Evolutionary conservation across 2,888 invertebrate genomes (phyloP), one percentile per base, ranked within the genome.

Genomic region (Oscheius sp.): DNA sequence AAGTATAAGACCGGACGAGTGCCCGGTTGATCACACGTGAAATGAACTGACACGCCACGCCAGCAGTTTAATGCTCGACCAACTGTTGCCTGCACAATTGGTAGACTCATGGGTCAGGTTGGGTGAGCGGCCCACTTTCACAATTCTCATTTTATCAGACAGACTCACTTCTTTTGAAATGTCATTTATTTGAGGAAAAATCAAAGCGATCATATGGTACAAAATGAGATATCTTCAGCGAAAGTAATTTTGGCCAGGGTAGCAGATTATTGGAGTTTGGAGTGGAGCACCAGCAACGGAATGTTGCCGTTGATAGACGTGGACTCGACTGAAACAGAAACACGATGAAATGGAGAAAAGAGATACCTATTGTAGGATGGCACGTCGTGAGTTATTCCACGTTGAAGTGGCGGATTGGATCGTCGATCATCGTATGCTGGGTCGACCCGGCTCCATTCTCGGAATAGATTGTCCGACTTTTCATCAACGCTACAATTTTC

Each of bases 391-490:
- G 71, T 71, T n/a, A 41, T 18, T 45, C 71, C 71, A 16, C 71
- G 59, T 52, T 63, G 71, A 1, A 71, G 59, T 0, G 52, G 16
- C 12, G 52, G 27, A 1, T 55, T 13, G 1, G 69, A 21, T 2
- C 56, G 21, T 6, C 25, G 72, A 23, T 43, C 52, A 5, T 64
- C 78, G 35, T 81, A 81, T 1, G 81, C 78, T 0, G 82, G 82
- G 68, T 82, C 82, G 23, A 82, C 75, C 0, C 79, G 68, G 46
- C 82, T 82, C 78, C 75, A 80, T 68, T 76, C 77, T 1, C 79
- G 77, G 72, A 79, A 79, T 16, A 82, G 46, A 0, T 75, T 73
- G 52, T 82, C 82, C 9, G 76, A 78, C 6, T 74, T 69, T 12
- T 73, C 69, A 55, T 82, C 82, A 12, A 82, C 82, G 49, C 80